Evolutionary conservation across 2,113 vertebrate genomes (phyloP).

Genomic region (Chaenogobius annularis): DNA sequence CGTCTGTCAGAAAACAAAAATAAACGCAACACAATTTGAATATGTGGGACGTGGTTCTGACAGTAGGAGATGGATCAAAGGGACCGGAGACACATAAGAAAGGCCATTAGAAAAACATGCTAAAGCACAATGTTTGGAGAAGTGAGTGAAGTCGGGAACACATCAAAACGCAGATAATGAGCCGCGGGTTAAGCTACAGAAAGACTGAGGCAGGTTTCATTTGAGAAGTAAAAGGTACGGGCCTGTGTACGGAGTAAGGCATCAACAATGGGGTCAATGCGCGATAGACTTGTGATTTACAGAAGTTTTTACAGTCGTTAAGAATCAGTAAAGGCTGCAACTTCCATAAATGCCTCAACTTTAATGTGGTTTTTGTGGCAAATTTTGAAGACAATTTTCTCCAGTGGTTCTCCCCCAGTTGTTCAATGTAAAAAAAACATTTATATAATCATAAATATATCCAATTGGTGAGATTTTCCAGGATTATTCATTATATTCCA

Average conservation of each 20-base stretch:
- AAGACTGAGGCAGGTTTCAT: slow-evolving; percentile 33
- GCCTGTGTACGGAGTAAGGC: background rate
- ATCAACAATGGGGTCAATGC: background rate
- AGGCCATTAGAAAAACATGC: slow-evolving; percentile 66
- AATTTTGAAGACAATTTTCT: background rate
- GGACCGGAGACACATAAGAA: slow-evolving; percentile 45
- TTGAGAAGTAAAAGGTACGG: slow-evolving; percentile 12
- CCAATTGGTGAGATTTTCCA: too few relatives aligned
- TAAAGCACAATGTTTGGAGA: slow-evolving; percentile 37
- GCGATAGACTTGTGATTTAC: background rate
- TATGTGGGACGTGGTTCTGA: slow-evolving; percentile 70
- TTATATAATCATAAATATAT: too few relatives aligned
- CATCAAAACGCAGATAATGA: slow-evolving; percentile 67
- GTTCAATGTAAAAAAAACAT: too few relatives aligned
- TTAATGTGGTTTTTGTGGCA: background rate
- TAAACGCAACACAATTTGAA: slow-evolving; percentile 73
- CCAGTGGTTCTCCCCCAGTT: too few relatives aligned
- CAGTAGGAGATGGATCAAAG: slow-evolving; percentile 69
- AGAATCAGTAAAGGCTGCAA: background rate
- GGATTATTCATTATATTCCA: too few relatives aligned
- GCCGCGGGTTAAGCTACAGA: slow-evolving; percentile 44
- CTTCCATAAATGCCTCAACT: background rate
- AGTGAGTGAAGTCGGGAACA: slow-evolving; percentile 12
- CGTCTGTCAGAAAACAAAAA: slow-evolving; percentile 76
- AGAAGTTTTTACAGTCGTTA: background rate